Evolutionary conservation across 2,888 invertebrate species (phyloP).

Genomic region (Herminia tarsipennalis): DNA sequence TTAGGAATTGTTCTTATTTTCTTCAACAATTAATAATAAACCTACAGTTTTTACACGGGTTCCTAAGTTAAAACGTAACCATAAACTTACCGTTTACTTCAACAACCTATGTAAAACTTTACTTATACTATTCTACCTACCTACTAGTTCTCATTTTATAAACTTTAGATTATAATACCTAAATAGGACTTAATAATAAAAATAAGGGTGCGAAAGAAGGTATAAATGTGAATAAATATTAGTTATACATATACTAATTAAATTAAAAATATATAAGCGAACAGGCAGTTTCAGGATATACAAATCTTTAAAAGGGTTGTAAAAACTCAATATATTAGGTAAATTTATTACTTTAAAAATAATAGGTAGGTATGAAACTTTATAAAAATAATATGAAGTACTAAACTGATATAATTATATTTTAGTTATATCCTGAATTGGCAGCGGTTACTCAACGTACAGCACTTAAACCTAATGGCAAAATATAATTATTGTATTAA

Average conservation of each 20-base stretch:
- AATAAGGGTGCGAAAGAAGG: slow-evolving; percentile 42
- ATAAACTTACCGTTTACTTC: too few relatives aligned
- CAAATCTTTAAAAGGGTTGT: slow-evolving; percentile 5
- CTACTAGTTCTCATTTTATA: slow-evolving; percentile 14
- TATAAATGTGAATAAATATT: slow-evolving; percentile 31
- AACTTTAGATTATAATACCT: slow-evolving; percentile 11
- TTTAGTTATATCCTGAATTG: slow-evolving; percentile 33
- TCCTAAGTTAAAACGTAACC: too few relatives aligned
- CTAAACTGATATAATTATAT: slow-evolving; percentile 2
- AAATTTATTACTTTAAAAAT: too few relatives aligned
- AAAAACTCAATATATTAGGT: slow-evolving; percentile 4
- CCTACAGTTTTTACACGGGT: too few relatives aligned
- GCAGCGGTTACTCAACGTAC: slow-evolving; percentile 30
- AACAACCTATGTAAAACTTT: too few relatives aligned
- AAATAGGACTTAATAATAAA: slow-evolving; percentile 26
- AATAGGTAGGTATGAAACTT: not conserved
- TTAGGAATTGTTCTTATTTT: too few relatives aligned
- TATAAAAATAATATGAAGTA: too few relatives aligned
- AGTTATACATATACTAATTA: slow-evolving; percentile 1
- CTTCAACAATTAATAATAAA: too few relatives aligned
- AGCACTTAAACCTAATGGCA: slow-evolving; percentile 32
- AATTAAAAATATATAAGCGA: slow-evolving; percentile 27
- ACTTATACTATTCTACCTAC: slow-evolving; percentile 10
- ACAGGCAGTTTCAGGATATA: slow-evolving; percentile 38
- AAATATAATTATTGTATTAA: slow-evolving; percentile 22